A percentile compares a stretch with the other conserved stretches of the same genome.
These are phyloP conservation scores for Odontesthes bonariensis DNA, from an alignment of 2,113 vertebrate genomes.

Conservation along the genomic window DNA sequence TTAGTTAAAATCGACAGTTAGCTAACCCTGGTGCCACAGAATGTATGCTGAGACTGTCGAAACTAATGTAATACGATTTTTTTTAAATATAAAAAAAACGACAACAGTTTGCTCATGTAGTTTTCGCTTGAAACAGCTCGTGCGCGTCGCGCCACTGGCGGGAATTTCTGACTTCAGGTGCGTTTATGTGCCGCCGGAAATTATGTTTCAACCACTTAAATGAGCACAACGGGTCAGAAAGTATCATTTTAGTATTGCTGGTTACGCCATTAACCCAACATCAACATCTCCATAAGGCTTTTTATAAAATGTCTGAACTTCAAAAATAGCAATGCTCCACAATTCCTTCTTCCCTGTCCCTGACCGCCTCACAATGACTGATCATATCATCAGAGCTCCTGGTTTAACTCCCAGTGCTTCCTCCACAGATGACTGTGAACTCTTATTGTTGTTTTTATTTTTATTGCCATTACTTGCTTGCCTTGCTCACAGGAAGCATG, in stretches of 20 bases:
- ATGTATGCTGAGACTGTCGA: no score
- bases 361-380: conserved; percentile 59
- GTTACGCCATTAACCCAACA: not conserved
- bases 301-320: no score
- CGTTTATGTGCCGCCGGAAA: conserved; percentile 32
- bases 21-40: not conserved
- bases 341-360: conserved; percentile 10
- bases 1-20: not conserved
- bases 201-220: accelerated
- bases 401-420: conserved; percentile 83
- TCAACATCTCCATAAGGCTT: no score
- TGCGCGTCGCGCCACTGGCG: conserved; percentile 14
- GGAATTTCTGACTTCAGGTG: conserved; percentile 16
- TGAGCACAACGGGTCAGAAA: not conserved
- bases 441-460: conserved; percentile 55
- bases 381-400: conserved; percentile 84
- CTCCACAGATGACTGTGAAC: conserved; percentile 76
- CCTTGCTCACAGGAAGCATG: no score
- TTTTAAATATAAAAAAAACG: not conserved
- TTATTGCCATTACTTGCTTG: conserved; percentile 22
- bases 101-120: accelerated
- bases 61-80: not conserved
- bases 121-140: not conserved
- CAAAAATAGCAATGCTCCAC: no score
- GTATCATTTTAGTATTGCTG: not conserved